Base-by-base conservation (phyloP, 2,888 invertebrate genomes). In the Heterodera filipjevi region DNA sequence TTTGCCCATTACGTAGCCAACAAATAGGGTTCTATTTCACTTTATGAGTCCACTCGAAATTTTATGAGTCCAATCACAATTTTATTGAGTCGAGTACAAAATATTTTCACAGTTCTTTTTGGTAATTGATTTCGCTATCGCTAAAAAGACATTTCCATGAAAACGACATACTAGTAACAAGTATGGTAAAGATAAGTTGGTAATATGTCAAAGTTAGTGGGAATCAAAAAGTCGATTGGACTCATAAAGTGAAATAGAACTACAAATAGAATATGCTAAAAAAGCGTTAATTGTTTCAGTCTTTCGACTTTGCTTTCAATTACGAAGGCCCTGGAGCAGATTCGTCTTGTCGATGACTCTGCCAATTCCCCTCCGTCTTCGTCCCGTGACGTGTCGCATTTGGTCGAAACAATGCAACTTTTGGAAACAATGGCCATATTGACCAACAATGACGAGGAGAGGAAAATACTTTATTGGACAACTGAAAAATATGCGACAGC, bases 241-340 rank as follows among this genome's bases (percentile, higher is more conserved):
- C n/a, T n/a, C n/a, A n/a, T n/a, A n/a, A n/a, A n/a, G n/a, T n/a
- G n/a, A n/a, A n/a, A n/a, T n/a, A n/a, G n/a, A n/a, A n/a, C 39
- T 6, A 39, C 5, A 39, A 10, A 39, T 39, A 3, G 39, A 39
- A 39, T 3, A 39, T 39, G n/a, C n/a, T n/a, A n/a, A 39, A 39
- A 39, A 10, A 10, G 39, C 5, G 3, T 10, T 39, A 6, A 3
- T 30, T 33, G 10, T 30, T 76, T 68, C 3, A 76, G 76, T 22
- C 76, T 76, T 14, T 12, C 46, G n/a, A 35, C 64, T n/a, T 19
- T 66, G 66, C 35, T 76, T 39, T 16, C 39, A 14, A 35, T 76
- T 64, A 66, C 76, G 14, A 76, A 76, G 39, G 19, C 39, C 8
- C 46, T 76, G 39, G 76, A 76, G 32, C 76, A 76, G 44, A 76